These are phyloP conservation scores for Rhabdomys dilectus DNA, from an alignment of 2,113 vertebrate species.

Conservation along the genomic window DNA sequence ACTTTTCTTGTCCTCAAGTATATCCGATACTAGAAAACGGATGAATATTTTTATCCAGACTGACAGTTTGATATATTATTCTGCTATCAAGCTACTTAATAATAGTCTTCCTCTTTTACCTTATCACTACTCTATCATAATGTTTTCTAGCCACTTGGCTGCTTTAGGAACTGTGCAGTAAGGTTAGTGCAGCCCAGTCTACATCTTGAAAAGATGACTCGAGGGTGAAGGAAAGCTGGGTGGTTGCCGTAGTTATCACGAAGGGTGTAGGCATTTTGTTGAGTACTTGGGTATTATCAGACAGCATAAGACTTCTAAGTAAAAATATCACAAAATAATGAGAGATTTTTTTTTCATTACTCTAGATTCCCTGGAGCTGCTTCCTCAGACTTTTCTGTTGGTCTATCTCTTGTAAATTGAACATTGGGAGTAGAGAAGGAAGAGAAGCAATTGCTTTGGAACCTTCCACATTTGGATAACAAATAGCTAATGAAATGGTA, in stretches of 20 bases:
- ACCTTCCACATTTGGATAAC: background rate
- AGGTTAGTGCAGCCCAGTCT: slow-evolving; percentile 31
- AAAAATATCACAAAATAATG: slow-evolving; percentile 66
- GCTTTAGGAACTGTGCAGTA: slow-evolving; percentile 48
- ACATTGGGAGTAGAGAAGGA: background rate
- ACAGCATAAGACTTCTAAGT: slow-evolving; percentile 43
- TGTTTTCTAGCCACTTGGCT: slow-evolving; percentile 60
- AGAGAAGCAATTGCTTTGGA: slow-evolving; percentile 34
- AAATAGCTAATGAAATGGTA: background rate
- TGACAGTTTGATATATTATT: slow-evolving; percentile 81
- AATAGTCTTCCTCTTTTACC: slow-evolving; percentile 65
- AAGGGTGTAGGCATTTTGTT: slow-evolving; percentile 24
- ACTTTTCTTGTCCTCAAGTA: slow-evolving; percentile 64
- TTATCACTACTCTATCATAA: slow-evolving; percentile 54
- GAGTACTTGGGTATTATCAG: slow-evolving; percentile 12
- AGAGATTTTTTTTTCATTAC: slow-evolving; percentile 36
- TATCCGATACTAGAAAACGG: slow-evolving; percentile 51
- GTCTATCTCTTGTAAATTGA: slow-evolving; percentile 53
- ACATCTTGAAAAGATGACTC: slow-evolving; percentile 42
- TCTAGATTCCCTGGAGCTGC: background rate
- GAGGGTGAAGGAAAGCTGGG: background rate
- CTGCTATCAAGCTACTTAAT: slow-evolving; percentile 67
- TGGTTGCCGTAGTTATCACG: background rate
- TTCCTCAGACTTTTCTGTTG: slow-evolving; percentile 36
- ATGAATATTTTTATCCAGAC: slow-evolving; percentile 60